Percentiles rank a stretch among this genome's conserved stretches.
phyloP scores from a whole-genome alignment of 2,797 vertebrate species.

The Myotis vivesi region DNA sequence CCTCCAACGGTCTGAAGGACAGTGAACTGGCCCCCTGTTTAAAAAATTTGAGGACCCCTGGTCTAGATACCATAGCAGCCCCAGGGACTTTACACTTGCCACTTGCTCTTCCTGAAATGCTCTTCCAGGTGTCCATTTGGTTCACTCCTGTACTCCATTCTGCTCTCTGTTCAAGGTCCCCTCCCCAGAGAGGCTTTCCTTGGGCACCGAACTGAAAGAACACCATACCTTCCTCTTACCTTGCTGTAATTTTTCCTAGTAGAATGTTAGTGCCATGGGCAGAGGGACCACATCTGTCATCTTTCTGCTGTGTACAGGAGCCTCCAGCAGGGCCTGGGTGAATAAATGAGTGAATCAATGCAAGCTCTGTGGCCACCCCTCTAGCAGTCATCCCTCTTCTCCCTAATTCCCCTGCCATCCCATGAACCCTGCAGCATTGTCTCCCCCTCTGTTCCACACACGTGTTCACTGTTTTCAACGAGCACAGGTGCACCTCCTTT shows the following conservation, averaged over 20 bases:
- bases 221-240: background rate
- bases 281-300: background rate
- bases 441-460: background rate
- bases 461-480: background rate
- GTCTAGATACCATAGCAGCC: background rate
- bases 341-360: background rate
- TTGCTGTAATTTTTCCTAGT: background rate
- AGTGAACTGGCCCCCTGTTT: no score
- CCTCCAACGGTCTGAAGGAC: no score
- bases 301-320: background rate
- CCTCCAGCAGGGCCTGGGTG: background rate
- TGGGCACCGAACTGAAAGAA: background rate
- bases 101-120: background rate
- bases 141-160: background rate
- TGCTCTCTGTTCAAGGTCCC: background rate
- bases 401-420: background rate
- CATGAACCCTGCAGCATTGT: background rate
- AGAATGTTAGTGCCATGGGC: background rate
- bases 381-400: background rate
- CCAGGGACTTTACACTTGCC: background rate
- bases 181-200: background rate
- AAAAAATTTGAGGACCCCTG: no score
- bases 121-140: background rate
- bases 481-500: background rate
- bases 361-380: background rate